These are phyloP conservation scores for Hemiprocne comata DNA, from an alignment of 2,113 vertebrate species.

Conservation along the genomic window DNA sequence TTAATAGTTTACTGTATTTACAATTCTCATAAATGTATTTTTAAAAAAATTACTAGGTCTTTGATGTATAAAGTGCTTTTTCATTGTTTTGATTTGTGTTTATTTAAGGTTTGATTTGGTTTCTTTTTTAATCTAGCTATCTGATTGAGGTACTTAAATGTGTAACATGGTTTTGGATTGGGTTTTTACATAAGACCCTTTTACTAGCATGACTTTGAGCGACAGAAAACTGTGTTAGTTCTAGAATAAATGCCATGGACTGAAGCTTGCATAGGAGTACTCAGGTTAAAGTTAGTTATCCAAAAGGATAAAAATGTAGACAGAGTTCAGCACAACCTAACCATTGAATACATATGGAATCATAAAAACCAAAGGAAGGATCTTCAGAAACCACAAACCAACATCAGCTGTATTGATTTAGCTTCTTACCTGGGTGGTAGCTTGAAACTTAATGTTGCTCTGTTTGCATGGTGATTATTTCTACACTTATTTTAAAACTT, in stretches of 20 bases:
- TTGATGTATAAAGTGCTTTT: neutral
- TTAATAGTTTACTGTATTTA: neutral
- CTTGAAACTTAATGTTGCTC: neutral
- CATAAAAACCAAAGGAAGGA: neutral
- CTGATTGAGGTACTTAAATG: neutral
- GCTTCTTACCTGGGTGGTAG: neutral
- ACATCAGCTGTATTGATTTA: neutral
- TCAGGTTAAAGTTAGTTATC: neutral
- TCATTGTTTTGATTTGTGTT: neutral
- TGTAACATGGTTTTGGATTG: neutral
- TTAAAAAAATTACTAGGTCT: fast-evolving
- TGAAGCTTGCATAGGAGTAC: neutral
- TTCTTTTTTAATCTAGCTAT: neutral
- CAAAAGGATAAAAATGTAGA: neutral
- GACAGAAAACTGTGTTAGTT: neutral
- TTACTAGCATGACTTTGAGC: neutral
- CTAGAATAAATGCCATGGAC: neutral
- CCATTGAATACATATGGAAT: neutral
- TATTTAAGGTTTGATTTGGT: neutral
- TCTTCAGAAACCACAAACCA: neutral
- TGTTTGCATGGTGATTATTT: neutral
- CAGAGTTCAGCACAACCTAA: neutral
- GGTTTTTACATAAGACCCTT: fast-evolving
- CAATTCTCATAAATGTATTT: neutral
- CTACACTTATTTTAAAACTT: neutral